Percentiles rank a stretch among this genome's conserved stretches.
These are phyloP conservation scores for Alsophila aescularia DNA, from an alignment of 2,888 invertebrate species.

Conservation along the genomic window DNA sequence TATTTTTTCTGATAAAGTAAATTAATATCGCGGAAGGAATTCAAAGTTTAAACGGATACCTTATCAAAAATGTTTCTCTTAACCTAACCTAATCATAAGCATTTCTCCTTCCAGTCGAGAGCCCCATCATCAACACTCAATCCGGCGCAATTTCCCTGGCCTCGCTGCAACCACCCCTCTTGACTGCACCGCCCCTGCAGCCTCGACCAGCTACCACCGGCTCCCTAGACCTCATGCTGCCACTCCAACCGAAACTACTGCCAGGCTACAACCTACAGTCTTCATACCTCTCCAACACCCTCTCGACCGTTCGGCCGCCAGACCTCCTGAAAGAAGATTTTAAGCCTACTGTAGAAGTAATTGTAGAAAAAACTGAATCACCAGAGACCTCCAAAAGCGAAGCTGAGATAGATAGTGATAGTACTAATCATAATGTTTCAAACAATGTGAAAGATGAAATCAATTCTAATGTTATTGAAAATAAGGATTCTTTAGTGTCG, in stretches of 20 bases:
- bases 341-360: constrained; percentile 67
- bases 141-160: constrained; percentile 79
- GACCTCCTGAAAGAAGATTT: constrained; percentile 61
- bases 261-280: constrained; percentile 83
- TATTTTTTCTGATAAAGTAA: no score
- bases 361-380: constrained; percentile 65
- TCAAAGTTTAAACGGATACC: no score
- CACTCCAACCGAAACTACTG: constrained; percentile 88
- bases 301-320: constrained; percentile 79
- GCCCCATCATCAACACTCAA: constrained; percentile 77
- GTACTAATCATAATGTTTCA: constrained; percentile 51
- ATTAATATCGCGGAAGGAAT: no score
- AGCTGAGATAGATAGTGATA: constrained; percentile 53
- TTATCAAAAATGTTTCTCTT: not conserved
- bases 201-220: constrained; percentile 89
- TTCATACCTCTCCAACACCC: constrained; percentile 77
- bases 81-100: constrained; percentile 22
- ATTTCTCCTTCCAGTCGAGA: constrained; percentile 82
- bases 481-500: constrained; percentile 58
- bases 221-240: constrained; percentile 87
- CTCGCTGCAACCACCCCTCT: constrained; percentile 79
- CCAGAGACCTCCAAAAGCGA: constrained; percentile 52
- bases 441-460: constrained; percentile 64
- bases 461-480: constrained; percentile 73
- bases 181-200: constrained; percentile 86